Evolutionary conservation across 1,140 invertebrate genomes (phyloP).

Genomic region (Drosophila quadrilineata): DNA sequence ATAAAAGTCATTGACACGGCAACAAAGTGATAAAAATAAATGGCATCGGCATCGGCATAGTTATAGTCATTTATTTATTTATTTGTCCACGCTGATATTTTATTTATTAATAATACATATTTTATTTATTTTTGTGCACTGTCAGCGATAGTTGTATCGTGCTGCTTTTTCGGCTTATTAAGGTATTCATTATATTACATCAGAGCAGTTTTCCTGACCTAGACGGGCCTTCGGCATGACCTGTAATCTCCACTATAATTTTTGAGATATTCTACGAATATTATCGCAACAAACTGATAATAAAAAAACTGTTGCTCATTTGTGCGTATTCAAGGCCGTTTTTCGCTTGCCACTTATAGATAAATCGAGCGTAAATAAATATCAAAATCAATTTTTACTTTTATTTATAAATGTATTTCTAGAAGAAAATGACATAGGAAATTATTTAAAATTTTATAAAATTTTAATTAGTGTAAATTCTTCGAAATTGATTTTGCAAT

Average conservation of each 20-base stretch:
- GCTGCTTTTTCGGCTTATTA: background rate
- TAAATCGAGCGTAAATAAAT: constrained; percentile 9
- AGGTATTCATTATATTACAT: background rate
- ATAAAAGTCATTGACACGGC: constrained; percentile 54
- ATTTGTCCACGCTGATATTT: constrained; percentile 2
- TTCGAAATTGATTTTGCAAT: no score
- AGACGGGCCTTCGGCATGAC: constrained; percentile 13
- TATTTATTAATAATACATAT: constrained; percentile 18
- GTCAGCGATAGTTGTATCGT: background rate
- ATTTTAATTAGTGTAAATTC: no score
- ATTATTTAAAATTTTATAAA: no score
- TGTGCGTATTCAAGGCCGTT: constrained; percentile 15
- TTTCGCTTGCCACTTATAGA: constrained; percentile 10
- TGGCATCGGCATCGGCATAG: no score
- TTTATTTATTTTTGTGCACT: constrained; percentile 3
- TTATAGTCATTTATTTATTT: no score
- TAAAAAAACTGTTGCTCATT: constrained; percentile 19
- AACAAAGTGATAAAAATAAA: constrained; percentile 39
- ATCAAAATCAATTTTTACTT: background rate
- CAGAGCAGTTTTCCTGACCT: constrained; percentile 23
- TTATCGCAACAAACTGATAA: constrained; percentile 7
- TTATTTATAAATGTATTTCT: background rate
- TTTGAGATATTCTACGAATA: constrained; percentile 17
- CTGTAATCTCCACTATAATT: constrained; percentile 15
- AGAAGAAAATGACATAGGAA: no score